Conservation (phyloP, 2,113 vertebrate species). For the Hoplias malabaricus region DNA sequence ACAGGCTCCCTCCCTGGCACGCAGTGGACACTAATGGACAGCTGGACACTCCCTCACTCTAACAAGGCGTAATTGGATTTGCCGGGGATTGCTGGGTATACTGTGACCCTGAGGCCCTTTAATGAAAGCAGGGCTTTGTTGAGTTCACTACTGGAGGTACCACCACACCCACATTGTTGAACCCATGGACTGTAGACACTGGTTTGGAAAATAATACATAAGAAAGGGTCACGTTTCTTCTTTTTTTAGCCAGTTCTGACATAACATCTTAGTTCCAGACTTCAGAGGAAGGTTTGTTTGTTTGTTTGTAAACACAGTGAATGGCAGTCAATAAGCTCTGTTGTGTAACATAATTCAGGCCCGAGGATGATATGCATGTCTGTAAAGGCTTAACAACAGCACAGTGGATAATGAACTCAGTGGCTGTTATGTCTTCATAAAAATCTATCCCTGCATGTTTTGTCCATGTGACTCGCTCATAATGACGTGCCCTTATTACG, state of each 20-base stretch:
- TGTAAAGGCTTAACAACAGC: neutral
- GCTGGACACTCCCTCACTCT: conserved; percentile 44
- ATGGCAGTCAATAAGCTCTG: neutral
- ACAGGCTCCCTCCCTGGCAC: neutral
- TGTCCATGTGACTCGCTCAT: neutral
- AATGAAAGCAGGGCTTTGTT: conserved; percentile 62
- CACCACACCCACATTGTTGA: conserved; percentile 40
- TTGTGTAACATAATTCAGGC: neutral
- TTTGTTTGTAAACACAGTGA: neutral
- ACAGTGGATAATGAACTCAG: neutral
- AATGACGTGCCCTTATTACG: neutral
- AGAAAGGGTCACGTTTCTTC: neutral
- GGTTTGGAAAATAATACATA: neutral
- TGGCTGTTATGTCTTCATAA: neutral
- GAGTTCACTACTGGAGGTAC: conserved; percentile 46
- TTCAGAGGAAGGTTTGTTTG: neutral
- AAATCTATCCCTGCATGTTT: neutral
- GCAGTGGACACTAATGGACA: conserved; percentile 2
- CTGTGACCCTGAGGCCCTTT: conserved; percentile 65
- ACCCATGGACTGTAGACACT: neutral
- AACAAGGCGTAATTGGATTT: conserved; percentile 63
- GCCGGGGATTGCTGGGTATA: conserved; percentile 59
- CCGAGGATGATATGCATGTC: neutral
- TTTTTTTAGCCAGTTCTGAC: neutral
- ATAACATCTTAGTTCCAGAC: neutral